These are phyloP conservation scores for Molorchus minor DNA, from an alignment of 2,888 invertebrate genomes.

Conservation along the genomic window DNA sequence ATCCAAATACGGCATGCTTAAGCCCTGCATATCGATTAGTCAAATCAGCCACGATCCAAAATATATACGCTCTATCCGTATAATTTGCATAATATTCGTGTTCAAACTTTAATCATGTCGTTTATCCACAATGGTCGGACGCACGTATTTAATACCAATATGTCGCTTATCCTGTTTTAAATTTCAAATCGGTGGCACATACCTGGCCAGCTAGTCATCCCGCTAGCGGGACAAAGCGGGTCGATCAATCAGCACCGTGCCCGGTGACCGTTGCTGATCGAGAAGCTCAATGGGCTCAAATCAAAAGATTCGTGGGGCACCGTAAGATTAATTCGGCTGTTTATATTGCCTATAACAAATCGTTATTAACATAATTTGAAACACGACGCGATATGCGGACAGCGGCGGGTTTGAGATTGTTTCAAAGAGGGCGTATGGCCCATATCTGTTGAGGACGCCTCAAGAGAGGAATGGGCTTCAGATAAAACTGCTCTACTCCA, in stretches of 20 bases:
- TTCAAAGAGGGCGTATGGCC: no score
- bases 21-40: no score
- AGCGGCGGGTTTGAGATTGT: no score
- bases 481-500: no score
- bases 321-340: slow-evolving; percentile 20
- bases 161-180: slow-evolving; percentile 18
- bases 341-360: slow-evolving; percentile 22
- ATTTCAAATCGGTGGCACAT: slow-evolving; percentile 18
- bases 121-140: no score
- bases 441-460: no score
- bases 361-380: slow-evolving; percentile 28
- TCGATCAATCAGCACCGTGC: slow-evolving; percentile 27
- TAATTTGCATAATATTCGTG: no score
- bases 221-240: slow-evolving; percentile 16
- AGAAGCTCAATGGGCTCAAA: slow-evolving; percentile 26
- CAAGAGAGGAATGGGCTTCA: no score
- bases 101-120: no score
- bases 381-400: slow-evolving; percentile 10
- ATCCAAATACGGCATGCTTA: no score
- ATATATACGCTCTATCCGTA: no score
- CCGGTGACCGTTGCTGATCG: slow-evolving; percentile 22
- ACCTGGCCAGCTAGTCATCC: slow-evolving; percentile 9
- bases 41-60: no score
- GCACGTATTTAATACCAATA: not conserved
- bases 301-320: slow-evolving; percentile 20